Evolutionary conservation across 2,888 invertebrate genomes (phyloP), one percentile per base, ranked within the genome.

Genomic region (Zele albiditarsus): DNA sequence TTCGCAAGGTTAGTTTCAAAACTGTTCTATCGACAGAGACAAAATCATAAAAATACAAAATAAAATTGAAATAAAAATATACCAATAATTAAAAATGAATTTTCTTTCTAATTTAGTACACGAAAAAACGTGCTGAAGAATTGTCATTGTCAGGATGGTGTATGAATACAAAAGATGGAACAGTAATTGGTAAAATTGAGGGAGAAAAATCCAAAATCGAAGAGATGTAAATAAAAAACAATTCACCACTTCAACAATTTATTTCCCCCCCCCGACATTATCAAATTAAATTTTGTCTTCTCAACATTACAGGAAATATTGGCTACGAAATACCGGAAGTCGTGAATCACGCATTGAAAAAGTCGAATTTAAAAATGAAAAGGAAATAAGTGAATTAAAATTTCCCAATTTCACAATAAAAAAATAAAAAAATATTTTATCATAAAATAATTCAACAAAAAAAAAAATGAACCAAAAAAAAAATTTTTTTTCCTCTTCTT

Each of bases 291-390:
- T 23, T 49, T 12, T 31, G 25, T 65, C 3, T 53, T 63, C 27
- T 79, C n/a, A n/a, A n/a, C n/a, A n/a, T n/a, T 82, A 12, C 75
- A 91, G 91, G 91, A 92, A 92, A 85, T 80, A 87, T 10, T 93
- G 93, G 93, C 88, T 96, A 70, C 90, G 91, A 82, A 90, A 90
- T 38, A 93, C 91, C 5, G 96, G 96, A 58, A 96, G 96, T 86
- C 95, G 95, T 0, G 91, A 92, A 79, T 95, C 95, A 63, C 90
- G 90, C 79, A 95, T 96, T 80, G 94, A 95, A 10, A 94, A 92
- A 86, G 93, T 92, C 0, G 93, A 93, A 78, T 96, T 96, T 87
- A 90, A 90, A 23, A 93, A 94, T 83, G 91, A 92, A 76, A 91
- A 91, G 78, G 90, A 91, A 76, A 91, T 95, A n/a, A 66, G 87